phyloP scores from a whole-genome alignment of 2,797 vertebrate species.

The Syndactyla subalaris region DNA sequence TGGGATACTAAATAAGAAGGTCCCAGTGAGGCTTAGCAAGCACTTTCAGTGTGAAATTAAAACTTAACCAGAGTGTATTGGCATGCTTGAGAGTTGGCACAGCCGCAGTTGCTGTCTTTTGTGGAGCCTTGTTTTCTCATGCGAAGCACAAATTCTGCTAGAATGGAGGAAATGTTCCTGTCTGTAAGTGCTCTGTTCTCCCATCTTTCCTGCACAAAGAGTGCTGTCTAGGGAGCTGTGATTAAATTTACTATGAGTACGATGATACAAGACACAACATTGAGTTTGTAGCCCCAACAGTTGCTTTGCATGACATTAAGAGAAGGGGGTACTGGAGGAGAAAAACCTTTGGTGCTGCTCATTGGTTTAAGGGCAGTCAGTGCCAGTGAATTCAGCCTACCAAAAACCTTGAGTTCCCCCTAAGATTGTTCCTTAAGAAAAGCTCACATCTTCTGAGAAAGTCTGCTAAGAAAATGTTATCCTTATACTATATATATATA shows the following conservation, averaged over 20 bases:
- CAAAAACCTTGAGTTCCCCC: background rate
- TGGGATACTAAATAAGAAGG: background rate
- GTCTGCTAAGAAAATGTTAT: background rate
- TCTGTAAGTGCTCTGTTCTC: background rate
- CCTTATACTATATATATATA: background rate
- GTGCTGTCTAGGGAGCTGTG: background rate
- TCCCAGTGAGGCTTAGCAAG: background rate
- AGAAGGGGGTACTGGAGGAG: background rate
- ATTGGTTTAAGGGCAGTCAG: background rate
- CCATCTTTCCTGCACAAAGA: background rate
- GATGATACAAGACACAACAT: fast-evolving
- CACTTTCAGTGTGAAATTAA: background rate
- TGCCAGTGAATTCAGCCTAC: background rate
- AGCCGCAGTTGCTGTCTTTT: background rate
- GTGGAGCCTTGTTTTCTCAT: background rate
- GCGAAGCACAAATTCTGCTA: fast-evolving
- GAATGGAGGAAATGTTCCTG: background rate
- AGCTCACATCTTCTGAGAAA: background rate
- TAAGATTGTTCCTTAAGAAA: background rate
- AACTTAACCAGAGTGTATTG: background rate
- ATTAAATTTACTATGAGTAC: background rate
- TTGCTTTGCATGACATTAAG: background rate
- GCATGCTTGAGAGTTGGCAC: background rate
- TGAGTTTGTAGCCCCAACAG: background rate
- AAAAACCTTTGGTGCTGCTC: background rate